These are phyloP conservation scores for Actenoides lindsayi DNA, from an alignment of 2,113 vertebrate genomes.

Conservation along the genomic window DNA sequence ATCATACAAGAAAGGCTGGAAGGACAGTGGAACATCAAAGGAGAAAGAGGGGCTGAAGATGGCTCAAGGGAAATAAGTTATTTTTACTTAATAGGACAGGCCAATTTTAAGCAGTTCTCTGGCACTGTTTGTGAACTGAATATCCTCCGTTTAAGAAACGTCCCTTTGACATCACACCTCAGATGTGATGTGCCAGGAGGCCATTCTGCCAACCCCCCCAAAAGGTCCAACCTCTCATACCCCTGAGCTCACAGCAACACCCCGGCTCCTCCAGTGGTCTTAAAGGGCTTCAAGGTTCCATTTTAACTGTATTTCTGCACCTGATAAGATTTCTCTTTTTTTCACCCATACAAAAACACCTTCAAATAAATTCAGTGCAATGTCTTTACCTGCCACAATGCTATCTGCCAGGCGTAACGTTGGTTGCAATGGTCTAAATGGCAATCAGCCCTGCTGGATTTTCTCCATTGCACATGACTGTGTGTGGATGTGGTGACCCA, in stretches of 20 bases:
- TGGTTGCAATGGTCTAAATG: not conserved
- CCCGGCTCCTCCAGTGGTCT: not conserved
- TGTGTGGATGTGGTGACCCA: not conserved
- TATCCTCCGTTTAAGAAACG: not conserved
- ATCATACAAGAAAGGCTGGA: not conserved
- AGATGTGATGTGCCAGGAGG: not conserved
- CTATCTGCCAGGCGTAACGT: fast-evolving
- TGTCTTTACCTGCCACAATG: not conserved
- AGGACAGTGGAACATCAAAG: not conserved
- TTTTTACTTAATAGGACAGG: constrained; percentile 52
- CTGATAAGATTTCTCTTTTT: not conserved
- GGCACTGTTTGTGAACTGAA: not conserved
- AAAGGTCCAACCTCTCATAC: not conserved
- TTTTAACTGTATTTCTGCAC: not conserved
- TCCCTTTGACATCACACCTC: not conserved
- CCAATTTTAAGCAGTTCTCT: not conserved
- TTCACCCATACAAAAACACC: not conserved
- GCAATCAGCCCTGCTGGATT: not conserved
- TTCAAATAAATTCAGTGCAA: not conserved
- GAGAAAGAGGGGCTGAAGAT: not conserved
- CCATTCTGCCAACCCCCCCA: fast-evolving
- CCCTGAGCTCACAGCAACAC: not conserved
- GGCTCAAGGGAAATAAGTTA: constrained; percentile 14
- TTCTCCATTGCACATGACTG: not conserved
- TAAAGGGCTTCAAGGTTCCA: not conserved